Evolutionary conservation across 2,888 invertebrate genomes (phyloP).

Genomic region (Criorhina ranunculi): DNA sequence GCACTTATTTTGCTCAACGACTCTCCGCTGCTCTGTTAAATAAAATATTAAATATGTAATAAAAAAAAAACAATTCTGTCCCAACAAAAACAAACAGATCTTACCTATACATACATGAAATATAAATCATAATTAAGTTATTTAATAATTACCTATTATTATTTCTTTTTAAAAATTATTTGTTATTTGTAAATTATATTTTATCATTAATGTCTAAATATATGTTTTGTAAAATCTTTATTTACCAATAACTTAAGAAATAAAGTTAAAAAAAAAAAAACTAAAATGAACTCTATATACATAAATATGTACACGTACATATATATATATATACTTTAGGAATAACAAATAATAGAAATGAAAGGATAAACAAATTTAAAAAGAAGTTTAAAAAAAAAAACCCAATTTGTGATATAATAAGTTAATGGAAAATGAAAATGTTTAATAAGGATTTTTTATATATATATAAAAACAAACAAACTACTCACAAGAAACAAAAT

Average conservation of each 20-base stretch:
- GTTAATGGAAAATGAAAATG: slow-evolving; percentile 69
- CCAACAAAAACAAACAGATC: background rate
- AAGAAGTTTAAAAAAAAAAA: slow-evolving; percentile 60
- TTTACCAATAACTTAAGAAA: slow-evolving; percentile 51
- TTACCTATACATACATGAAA: background rate
- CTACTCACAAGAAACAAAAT: slow-evolving; percentile 69
- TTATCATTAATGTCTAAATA: slow-evolving; percentile 50
- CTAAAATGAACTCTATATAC: slow-evolving; percentile 30
- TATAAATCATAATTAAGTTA: background rate
- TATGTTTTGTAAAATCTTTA: slow-evolving; percentile 58
- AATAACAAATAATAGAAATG: slow-evolving; percentile 59
- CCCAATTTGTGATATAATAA: slow-evolving; percentile 76
- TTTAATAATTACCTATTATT: slow-evolving; percentile 10
- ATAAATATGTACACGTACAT: slow-evolving; percentile 43
- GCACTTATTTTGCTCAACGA: too few species aligned
- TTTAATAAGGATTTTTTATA: slow-evolving; percentile 74
- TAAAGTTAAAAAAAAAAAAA: slow-evolving; percentile 38
- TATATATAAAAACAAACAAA: slow-evolving; percentile 58
- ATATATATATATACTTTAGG: slow-evolving; percentile 50
- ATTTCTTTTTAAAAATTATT: slow-evolving; percentile 41
- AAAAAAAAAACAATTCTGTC: slow-evolving; percentile 12
- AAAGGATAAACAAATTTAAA: slow-evolving; percentile 42
- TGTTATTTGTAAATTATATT: slow-evolving; percentile 65
- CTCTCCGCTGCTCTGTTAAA: slow-evolving; percentile 1
- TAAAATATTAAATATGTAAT: background rate